These are phyloP conservation scores for Leptatherina wallacei DNA, from an alignment of 2,797 vertebrate genomes.

Conservation along the genomic window DNA sequence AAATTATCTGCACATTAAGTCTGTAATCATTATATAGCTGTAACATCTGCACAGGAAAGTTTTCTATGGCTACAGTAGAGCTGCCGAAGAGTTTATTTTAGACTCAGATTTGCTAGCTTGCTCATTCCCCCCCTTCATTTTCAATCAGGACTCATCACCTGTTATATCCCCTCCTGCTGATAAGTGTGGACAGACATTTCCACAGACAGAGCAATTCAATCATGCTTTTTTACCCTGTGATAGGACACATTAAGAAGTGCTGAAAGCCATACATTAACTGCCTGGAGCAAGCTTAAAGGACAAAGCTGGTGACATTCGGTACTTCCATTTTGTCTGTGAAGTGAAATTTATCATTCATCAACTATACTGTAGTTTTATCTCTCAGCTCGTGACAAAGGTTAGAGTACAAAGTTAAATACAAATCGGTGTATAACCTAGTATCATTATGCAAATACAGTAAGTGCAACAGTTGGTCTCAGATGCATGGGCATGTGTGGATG, in stretches of 20 bases:
- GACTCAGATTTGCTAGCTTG: slow-evolving; percentile 5
- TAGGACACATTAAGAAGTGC: background rate
- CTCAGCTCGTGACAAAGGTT: background rate
- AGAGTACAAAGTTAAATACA: background rate
- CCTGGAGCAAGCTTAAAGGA: slow-evolving; percentile 1
- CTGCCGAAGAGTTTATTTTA: slow-evolving; percentile 7
- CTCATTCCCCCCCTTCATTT: background rate
- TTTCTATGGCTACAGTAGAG: background rate
- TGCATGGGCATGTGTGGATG: background rate
- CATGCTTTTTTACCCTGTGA: slow-evolving; percentile 17
- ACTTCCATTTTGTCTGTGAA: background rate
- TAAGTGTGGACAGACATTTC: slow-evolving; percentile 23
- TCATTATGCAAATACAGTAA: slow-evolving; percentile 3
- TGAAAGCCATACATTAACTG: slow-evolving; percentile 5
- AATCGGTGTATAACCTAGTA: background rate
- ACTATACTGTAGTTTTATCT: background rate
- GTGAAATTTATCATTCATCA: slow-evolving; percentile 1
- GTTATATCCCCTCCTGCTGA: slow-evolving; percentile 20
- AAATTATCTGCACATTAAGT: background rate
- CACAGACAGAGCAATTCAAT: slow-evolving; percentile 19
- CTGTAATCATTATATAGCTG: background rate
- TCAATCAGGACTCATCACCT: slow-evolving; percentile 8
- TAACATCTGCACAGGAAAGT: background rate
- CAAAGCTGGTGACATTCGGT: background rate
- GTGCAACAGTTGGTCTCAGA: background rate